Evolutionary conservation across 2,888 invertebrate species (phyloP).

Genomic region (Meghimatium bilineatum): DNA sequence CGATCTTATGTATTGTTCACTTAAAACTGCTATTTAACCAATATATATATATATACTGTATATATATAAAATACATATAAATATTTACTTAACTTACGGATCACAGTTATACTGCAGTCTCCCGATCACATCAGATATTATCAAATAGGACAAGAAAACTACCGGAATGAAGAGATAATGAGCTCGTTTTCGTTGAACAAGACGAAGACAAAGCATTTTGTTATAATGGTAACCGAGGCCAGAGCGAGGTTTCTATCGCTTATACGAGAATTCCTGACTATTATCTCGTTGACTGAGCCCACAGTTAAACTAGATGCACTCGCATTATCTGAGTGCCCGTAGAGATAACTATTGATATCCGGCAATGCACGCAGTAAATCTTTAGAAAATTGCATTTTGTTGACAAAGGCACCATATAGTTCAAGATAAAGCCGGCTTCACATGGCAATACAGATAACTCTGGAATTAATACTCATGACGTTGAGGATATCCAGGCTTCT

Average conservation of each 20-base stretch:
- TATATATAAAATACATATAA: no score
- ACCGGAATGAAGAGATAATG: no score
- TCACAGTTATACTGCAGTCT: no score
- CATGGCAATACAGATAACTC: conserved; percentile 9
- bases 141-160: no score
- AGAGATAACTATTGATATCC: neutral
- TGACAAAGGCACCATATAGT: neutral
- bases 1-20: no score
- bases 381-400: conserved; percentile 19
- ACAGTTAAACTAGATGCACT: neutral
- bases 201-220: neutral
- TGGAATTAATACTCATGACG: conserved; percentile 25
- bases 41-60: no score
- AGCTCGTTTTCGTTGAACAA: neutral
- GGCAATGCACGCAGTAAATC: neutral
- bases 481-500: neutral
- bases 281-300: neutral
- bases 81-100: no score
- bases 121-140: no score
- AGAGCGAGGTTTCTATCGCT: neutral
- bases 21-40: no score
- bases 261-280: no score
- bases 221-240: no score
- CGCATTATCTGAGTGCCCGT: neutral
- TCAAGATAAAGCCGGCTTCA: no score